Conservation (phyloP, 23 tunicate species). For the Ciona savignyi region DNA sequence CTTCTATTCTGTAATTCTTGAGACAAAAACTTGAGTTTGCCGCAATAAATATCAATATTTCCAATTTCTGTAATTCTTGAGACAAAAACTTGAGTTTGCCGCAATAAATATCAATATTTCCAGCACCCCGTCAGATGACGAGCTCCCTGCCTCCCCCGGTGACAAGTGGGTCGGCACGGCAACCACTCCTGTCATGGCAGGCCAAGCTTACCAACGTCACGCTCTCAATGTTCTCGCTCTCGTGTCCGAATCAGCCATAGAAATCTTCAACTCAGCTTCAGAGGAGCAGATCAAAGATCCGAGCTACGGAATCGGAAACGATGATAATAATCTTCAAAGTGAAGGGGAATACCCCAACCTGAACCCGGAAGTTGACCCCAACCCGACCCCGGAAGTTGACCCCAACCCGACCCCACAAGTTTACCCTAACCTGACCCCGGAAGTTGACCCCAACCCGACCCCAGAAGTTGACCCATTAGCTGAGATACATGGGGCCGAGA, state of each 20-base stretch:
- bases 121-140: slow-evolving; percentile 25
- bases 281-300: too few species aligned
- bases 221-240: slow-evolving; percentile 59
- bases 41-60: too few species aligned
- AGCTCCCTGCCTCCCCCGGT: slow-evolving; percentile 45
- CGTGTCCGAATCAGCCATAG: slow-evolving; percentile 41
- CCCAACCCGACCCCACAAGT: too few species aligned
- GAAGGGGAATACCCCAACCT: too few species aligned
- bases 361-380: background rate
- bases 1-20: too few species aligned
- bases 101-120: too few species aligned
- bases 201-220: slow-evolving; percentile 44
- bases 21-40: too few species aligned
- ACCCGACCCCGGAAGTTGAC: too few species aligned
- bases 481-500: too few species aligned
- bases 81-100: too few species aligned
- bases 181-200: slow-evolving; percentile 40
- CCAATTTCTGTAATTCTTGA: too few species aligned
- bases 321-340: background rate
- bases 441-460: background rate
- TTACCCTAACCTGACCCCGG: too few species aligned
- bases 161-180: slow-evolving; percentile 77
- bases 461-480: background rate
- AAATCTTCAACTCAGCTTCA: slow-evolving; percentile 26
- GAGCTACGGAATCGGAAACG: background rate